Percentiles rank a stretch among this genome's conserved stretches.
Evolutionary conservation across 2,113 vertebrate species (phyloP).

Genomic region (Etheostoma cragini): DNA sequence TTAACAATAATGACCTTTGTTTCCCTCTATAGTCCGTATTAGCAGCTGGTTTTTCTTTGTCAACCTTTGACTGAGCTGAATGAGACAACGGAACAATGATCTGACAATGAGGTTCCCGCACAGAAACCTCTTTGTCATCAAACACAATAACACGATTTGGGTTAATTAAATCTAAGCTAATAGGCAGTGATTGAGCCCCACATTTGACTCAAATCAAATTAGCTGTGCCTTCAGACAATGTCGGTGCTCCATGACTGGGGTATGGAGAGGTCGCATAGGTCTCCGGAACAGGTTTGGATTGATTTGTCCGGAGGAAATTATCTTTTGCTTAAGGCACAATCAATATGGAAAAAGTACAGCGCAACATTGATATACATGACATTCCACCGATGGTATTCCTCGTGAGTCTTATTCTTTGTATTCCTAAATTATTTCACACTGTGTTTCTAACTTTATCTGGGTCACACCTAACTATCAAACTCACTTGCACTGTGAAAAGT

Average conservation of each 20-base stretch:
- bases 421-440: not conserved
- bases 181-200: conserved; percentile 80
- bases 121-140: conserved; percentile 82
- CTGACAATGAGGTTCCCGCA: conserved; percentile 79
- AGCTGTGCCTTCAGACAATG: conserved; percentile 71
- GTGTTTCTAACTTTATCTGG: conserved; percentile 29
- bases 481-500: conserved; percentile 46
- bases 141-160: conserved; percentile 83
- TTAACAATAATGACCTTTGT: conserved; percentile 56
- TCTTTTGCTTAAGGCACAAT: conserved; percentile 41
- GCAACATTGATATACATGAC: not conserved
- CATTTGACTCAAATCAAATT: conserved; percentile 83
- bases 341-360: conserved; percentile 44
- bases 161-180: conserved; percentile 84
- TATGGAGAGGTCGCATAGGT: conserved; percentile 59
- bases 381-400: not conserved
- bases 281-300: conserved; percentile 75
- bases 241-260: conserved; percentile 48
- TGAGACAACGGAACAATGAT: conserved; percentile 80
- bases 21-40: conserved; percentile 52
- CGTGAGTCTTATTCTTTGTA: not conserved
- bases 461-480: conserved; percentile 39
- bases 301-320: conserved; percentile 62
- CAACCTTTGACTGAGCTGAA: conserved; percentile 78
- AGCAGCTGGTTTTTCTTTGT: conserved; percentile 64